Base-by-base conservation (phyloP, 2,888 invertebrate genomes). In the Oeneis ivallda region DNA sequence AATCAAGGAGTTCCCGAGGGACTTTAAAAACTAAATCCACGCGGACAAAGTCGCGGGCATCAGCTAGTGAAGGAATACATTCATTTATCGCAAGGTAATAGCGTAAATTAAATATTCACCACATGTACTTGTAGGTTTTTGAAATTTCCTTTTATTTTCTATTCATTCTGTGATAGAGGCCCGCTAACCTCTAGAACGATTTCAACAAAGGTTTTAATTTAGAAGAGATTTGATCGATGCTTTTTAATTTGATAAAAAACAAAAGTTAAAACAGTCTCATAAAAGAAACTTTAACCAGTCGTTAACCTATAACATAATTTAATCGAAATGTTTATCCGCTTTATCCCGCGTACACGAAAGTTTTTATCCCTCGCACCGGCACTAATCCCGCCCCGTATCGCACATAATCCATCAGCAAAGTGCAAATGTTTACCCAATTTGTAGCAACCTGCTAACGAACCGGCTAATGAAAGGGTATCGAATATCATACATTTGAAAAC, bases 391-490 rank as follows among this genome's bases (percentile, higher is more conserved):
- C 17, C 15, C 26, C 32, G 34, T n/a, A 47, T 17, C 34, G 59
- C 57, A 54, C 56, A 34, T 59, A 59, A 59, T 59, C 59, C 59
- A 59, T 59, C 59, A 47, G 47, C 59, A 34, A 34, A 34, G 59
- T 59, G 26, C 59, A 59, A 59, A 59, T 59, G 45, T 59, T 59
- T 59, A 47, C 45, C 17, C 59, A 10, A 58, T 47, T 47, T 15
- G 45, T 34, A 41, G 32, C 41, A 17, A 19, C 47, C 58, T n/a
- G 32, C 47, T 59, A 59, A 59, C 59, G 59, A 59, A 59, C 34
- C 26, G 15, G 11, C 47, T 59, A 59, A 47, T 34, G 45, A 59
- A 59, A 59, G 39, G 19, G 37, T 57, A 37, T 19, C 41, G 8
- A n/a, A 57, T 13, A 43, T 41, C 57, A 57, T 37, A 53, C 53